These are phyloP conservation scores for Solea senegalensis DNA, from an alignment of 2,113 vertebrate genomes.

Conservation along the genomic window DNA sequence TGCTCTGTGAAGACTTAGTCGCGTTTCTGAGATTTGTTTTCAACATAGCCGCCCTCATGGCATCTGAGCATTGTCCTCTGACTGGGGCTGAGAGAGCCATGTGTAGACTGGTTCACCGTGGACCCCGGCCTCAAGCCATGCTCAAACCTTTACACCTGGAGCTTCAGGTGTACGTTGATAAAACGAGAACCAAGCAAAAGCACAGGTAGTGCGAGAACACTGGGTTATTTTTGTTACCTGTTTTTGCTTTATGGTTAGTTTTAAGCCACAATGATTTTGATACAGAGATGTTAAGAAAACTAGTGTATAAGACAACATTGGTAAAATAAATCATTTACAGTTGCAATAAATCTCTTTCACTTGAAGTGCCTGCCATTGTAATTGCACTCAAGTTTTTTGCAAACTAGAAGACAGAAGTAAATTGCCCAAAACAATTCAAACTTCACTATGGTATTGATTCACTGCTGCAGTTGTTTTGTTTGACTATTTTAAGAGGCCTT, in stretches of 20 bases:
- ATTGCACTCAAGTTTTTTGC: background rate
- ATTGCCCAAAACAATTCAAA: too few relatives aligned
- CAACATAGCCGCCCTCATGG: constrained; percentile 47
- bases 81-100: constrained; percentile 80
- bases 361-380: too few relatives aligned
- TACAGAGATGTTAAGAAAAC: too few relatives aligned
- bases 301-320: too few relatives aligned
- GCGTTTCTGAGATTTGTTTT: background rate
- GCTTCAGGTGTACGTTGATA: constrained; percentile 81
- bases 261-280: too few relatives aligned
- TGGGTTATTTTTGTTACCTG: background rate
- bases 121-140: constrained; percentile 76
- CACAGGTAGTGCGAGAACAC: constrained; percentile 76
- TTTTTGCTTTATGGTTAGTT: background rate
- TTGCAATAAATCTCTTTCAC: background rate
- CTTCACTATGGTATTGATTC: too few relatives aligned
- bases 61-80: constrained; percentile 71
- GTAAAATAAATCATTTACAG: background rate
- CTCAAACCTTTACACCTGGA: constrained; percentile 81
- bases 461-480: background rate
- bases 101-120: constrained; percentile 81
- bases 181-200: constrained; percentile 76
- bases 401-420: background rate
- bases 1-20: background rate
- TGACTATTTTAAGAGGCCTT: constrained; percentile 17